Conservation (phyloP, 2,888 invertebrate species). For the Selenia dentaria region DNA sequence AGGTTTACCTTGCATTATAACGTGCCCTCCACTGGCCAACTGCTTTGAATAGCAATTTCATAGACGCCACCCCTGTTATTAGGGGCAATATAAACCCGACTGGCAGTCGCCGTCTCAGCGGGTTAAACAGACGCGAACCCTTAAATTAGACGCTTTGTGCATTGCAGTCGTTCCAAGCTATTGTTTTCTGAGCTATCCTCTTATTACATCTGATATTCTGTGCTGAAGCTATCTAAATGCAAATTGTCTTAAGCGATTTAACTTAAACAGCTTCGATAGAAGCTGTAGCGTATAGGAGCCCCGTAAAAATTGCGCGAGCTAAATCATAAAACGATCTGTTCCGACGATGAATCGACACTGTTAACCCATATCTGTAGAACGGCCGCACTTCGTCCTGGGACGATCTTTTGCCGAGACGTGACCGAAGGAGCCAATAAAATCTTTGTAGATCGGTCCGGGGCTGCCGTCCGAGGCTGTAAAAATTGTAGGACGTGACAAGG, state of each 20-base stretch:
- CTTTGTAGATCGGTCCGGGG: constrained; percentile 53
- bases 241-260: constrained; percentile 25
- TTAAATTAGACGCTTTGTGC: constrained; percentile 59
- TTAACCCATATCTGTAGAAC: constrained; percentile 68
- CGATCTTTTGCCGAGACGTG: constrained; percentile 73
- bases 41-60: constrained; percentile 71
- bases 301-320: constrained; percentile 24
- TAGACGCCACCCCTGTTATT: constrained; percentile 68
- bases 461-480: constrained; percentile 58
- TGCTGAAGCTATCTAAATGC: constrained; percentile 30
- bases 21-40: constrained; percentile 57
- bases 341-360: constrained; percentile 64
- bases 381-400: constrained; percentile 59
- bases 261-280: constrained; percentile 14
- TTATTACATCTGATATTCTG: constrained; percentile 27
- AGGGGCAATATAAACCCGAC: constrained; percentile 66
- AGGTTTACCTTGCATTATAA: constrained; percentile 66
- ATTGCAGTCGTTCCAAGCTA: constrained; percentile 43
- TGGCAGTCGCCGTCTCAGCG: constrained; percentile 57
- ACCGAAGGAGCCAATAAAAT: constrained; percentile 74
- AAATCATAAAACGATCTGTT: constrained; percentile 74
- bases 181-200: constrained; percentile 29
- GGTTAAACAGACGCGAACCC: constrained; percentile 59
- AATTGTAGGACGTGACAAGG: constrained; percentile 64
- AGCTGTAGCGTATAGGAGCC: constrained; percentile 23